A percentile compares a stretch with the other conserved stretches of the same genome.
Conservation (phyloP, 2,113 vertebrate species). For the Apistogramma diplotaenia region DNA sequence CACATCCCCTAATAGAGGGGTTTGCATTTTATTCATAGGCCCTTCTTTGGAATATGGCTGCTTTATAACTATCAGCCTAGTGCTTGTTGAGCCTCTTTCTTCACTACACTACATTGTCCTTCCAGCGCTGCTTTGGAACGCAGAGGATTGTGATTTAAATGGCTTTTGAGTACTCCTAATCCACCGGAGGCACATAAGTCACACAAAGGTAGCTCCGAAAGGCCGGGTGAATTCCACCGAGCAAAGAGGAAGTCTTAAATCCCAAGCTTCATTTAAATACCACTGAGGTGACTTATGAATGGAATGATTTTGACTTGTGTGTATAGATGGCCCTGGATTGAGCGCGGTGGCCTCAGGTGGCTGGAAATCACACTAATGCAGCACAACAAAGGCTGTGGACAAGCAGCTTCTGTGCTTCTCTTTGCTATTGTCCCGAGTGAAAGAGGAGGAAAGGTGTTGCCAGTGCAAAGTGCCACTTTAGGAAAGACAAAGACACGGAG, state of each 20-base stretch:
- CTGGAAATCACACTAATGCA: slow-evolving; percentile 44
- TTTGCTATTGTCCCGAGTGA: slow-evolving; percentile 39
- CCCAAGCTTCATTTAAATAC: slow-evolving; percentile 65
- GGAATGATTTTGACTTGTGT: slow-evolving; percentile 65
- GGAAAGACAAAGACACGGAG: not conserved
- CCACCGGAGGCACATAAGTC: slow-evolving; percentile 74
- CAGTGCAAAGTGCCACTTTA: slow-evolving; percentile 23
- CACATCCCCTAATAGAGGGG: slow-evolving; percentile 78
- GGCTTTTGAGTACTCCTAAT: slow-evolving; percentile 67
- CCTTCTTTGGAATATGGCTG: slow-evolving; percentile 66
- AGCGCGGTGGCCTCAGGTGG: slow-evolving; percentile 55
- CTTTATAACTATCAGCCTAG: slow-evolving; percentile 66
- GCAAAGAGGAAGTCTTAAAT: slow-evolving; percentile 74
- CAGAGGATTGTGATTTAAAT: slow-evolving; percentile 71
- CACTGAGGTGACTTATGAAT: slow-evolving; percentile 68
- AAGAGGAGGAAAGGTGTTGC: slow-evolving; percentile 52
- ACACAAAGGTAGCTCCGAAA: slow-evolving; percentile 72
- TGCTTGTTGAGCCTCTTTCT: slow-evolving; percentile 49
- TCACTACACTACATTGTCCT: slow-evolving; percentile 62
- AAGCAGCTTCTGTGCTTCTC: slow-evolving; percentile 18
- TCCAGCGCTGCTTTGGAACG: slow-evolving; percentile 54
- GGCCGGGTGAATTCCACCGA: slow-evolving; percentile 59
- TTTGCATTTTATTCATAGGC: slow-evolving; percentile 77
- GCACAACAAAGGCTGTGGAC: slow-evolving; percentile 48
- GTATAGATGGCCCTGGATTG: slow-evolving; percentile 50